Base-by-base conservation (phyloP, 2,113 vertebrate genomes). In the Gasterosteus aculeatus region DNA sequence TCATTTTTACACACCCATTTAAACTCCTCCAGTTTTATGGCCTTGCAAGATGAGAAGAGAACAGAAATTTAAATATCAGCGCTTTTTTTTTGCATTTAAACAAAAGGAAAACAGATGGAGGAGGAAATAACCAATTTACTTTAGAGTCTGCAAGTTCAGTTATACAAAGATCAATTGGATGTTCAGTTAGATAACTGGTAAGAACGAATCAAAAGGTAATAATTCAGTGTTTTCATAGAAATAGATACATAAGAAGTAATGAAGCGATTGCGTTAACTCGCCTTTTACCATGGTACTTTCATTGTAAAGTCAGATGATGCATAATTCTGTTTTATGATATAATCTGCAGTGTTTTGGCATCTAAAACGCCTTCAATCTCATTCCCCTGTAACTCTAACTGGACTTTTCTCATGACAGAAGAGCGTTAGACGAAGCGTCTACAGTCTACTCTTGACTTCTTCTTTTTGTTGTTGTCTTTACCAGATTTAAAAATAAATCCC, bases 401-500 rank as follows among this genome's bases (percentile, higher is more conserved):
- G 57, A 51, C 42, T 47, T 33, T 46, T 22, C 42, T 38, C 86
- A 77, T 67, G 75, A 89, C 81, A 88, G 84, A 74, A 49, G 51
- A 81, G 83, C 69, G 77, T 87, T 88, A 87, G 86, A 90, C 90
- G 85, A 90, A 88, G 83, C 86, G 69, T 35, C 64, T 41, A 31
- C 73, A 78, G 84, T 83, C 78, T 72, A 2, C 31, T 42, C 57
- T 84, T 54, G 72, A 72, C 78, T 68, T 65, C 67, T 77, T 49
- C 19, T 49, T 49, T 19, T 49, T 49, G 47, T 18, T 49, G 19
- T 76, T 91, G 87, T 87, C 87, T 88, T 91, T 64, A 19, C 44
- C 33, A 58, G 73, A 70, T 91, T 90, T 92, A 92, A 93, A 92
- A 94, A 93, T 90, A 92, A 84, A 80, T 75, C 84, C 62, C 72